Percentiles rank a stretch among this genome's conserved stretches.
phyloP scores from a whole-genome alignment of 1,140 invertebrate species.

The Temnothorax nylanderi region DNA sequence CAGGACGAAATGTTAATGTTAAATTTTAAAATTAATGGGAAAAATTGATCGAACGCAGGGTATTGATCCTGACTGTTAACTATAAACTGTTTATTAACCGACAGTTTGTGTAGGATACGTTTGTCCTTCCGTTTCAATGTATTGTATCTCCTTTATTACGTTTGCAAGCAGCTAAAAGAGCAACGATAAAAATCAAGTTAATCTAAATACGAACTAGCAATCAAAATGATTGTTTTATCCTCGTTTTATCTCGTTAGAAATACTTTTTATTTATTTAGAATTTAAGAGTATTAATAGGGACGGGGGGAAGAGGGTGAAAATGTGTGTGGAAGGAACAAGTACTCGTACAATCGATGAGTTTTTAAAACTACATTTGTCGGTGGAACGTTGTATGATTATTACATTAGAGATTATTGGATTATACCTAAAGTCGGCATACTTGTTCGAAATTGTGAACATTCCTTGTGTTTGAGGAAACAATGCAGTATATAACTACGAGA shows the following conservation, averaged over 20 bases:
- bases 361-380: not conserved
- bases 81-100: not conserved
- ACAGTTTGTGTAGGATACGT: not conserved
- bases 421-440: not conserved
- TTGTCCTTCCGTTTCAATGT: not conserved
- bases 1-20: not conserved
- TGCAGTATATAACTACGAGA: not conserved
- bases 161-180: not conserved
- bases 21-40: too few species aligned
- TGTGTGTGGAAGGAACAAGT: not conserved
- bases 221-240: not conserved
- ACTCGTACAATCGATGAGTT: not conserved
- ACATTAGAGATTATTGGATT: conserved; percentile 15
- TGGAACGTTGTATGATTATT: not conserved
- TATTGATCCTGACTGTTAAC: not conserved
- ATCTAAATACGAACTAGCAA: not conserved
- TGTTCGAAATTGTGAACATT: not conserved
- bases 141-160: not conserved
- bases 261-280: not conserved
- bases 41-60: not conserved
- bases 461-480: not conserved
- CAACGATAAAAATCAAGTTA: not conserved
- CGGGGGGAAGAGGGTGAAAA: not conserved
- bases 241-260: not conserved
- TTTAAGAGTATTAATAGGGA: not conserved